These are phyloP conservation scores for Ariolimax columbianus DNA, from an alignment of 2,888 invertebrate species.

Conservation along the genomic window DNA sequence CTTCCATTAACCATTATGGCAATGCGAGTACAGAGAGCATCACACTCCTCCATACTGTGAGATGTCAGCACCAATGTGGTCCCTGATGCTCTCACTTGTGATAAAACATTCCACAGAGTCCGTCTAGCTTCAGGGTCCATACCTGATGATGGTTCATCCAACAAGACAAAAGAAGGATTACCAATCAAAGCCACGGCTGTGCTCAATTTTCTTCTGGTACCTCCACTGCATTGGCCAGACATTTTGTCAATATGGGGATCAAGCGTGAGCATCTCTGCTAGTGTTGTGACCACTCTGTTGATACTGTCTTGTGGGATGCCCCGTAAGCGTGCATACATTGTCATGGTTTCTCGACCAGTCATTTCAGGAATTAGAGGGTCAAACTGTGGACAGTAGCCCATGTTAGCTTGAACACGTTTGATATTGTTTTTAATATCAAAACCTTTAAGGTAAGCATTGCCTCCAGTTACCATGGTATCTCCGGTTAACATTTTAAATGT, in stretches of 20 bases:
- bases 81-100: conserved; percentile 83
- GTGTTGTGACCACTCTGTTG: conserved; percentile 60
- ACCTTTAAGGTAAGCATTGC: conserved; percentile 81
- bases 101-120: conserved; percentile 84
- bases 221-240: conserved; percentile 69
- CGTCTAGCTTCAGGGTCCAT: conserved; percentile 90
- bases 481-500: conserved; percentile 87
- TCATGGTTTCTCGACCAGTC: conserved; percentile 87
- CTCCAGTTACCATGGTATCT: conserved; percentile 79
- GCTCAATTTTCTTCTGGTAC: conserved; percentile 75
- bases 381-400: conserved; percentile 95
- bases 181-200: conserved; percentile 75
- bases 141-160: conserved; percentile 81
- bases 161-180: conserved; percentile 72
- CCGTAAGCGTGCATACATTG: conserved; percentile 86
- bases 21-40: too few species aligned
- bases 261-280: conserved; percentile 68
- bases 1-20: too few species aligned
- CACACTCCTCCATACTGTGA: too few species aligned
- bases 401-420: conserved; percentile 81
- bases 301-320: conserved; percentile 71
- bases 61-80: conserved; percentile 90
- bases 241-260: conserved; percentile 65
- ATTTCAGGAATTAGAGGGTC: conserved; percentile 88
- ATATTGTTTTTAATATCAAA: conserved; percentile 65